These are phyloP conservation scores for Leptopilina boulardi DNA, from an alignment of 1,140 invertebrate genomes.

Conservation along the genomic window DNA sequence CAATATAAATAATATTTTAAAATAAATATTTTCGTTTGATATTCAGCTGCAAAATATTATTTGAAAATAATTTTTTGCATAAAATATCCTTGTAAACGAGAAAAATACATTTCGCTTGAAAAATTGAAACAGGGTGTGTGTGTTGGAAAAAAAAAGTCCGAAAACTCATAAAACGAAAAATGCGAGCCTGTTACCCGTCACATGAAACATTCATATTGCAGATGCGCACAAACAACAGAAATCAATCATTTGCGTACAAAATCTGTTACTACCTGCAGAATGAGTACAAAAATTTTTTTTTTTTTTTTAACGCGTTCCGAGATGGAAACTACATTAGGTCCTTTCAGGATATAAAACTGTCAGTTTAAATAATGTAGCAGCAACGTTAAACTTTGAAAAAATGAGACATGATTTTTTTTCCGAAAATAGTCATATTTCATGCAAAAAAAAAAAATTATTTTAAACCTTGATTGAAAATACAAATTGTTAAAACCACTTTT, in stretches of 20 bases:
- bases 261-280: conserved; percentile 21
- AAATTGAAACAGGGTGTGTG: conserved; percentile 18
- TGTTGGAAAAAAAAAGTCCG: conserved; percentile 8
- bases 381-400: conserved; percentile 19
- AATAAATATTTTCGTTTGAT: background rate
- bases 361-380: conserved; percentile 22
- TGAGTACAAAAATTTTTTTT: background rate
- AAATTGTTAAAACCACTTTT: no score
- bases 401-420: conserved; percentile 7
- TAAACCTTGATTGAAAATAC: background rate
- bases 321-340: conserved; percentile 16
- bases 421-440: background rate
- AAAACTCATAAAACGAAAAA: conserved; percentile 26
- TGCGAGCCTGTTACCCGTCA: conserved; percentile 16
- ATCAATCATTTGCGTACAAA: conserved; percentile 26
- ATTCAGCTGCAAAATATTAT: background rate
- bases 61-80: background rate
- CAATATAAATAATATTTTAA: background rate
- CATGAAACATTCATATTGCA: conserved; percentile 31
- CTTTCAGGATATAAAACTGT: conserved; percentile 26
- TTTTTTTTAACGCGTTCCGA: conserved; percentile 20
- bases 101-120: conserved; percentile 14
- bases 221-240: conserved; percentile 12
- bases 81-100: background rate
- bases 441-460: background rate